phyloP scores from a whole-genome alignment of 2,797 vertebrate species.

The Protonibea diacanthus region DNA sequence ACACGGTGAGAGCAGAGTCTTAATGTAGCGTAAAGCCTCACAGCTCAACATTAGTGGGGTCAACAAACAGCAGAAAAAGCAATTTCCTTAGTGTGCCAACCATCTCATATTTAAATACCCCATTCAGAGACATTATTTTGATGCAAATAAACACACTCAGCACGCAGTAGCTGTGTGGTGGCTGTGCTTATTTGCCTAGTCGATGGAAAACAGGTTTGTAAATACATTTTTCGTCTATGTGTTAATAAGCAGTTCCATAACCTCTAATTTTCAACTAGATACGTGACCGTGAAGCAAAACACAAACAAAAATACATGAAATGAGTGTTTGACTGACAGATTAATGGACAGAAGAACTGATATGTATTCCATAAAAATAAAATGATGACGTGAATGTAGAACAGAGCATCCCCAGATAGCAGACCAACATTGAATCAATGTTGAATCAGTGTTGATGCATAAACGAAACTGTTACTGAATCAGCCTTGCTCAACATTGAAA shows the following conservation, averaged over 20 bases:
- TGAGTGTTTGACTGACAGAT: too few species aligned
- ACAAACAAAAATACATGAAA: too few species aligned
- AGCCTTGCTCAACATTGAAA: too few species aligned
- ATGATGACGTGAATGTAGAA: too few species aligned
- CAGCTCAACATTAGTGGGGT: background rate
- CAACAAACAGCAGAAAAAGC: slow-evolving; percentile 22
- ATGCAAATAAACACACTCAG: slow-evolving; percentile 20
- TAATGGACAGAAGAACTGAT: too few species aligned
- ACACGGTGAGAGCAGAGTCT: slow-evolving; percentile 4
- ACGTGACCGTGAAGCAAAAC: too few species aligned
- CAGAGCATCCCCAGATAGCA: too few species aligned
- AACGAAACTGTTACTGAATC: too few species aligned
- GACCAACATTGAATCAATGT: too few species aligned
- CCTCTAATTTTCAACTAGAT: too few species aligned
- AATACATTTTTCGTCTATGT: background rate
- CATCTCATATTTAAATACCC: background rate
- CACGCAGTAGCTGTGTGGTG: background rate
- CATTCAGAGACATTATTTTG: background rate
- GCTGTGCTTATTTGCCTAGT: background rate
- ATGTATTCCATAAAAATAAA: too few species aligned
- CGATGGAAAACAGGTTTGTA: background rate
- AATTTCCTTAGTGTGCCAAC: background rate
- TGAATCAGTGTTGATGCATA: too few species aligned
- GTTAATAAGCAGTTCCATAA: background rate
- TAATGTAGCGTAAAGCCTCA: slow-evolving; percentile 39